A percentile compares a stretch with the other conserved stretches of the same genome.
phyloP scores from a whole-genome alignment of 2,797 vertebrate species.

The Gastrophryne carolinensis region DNA sequence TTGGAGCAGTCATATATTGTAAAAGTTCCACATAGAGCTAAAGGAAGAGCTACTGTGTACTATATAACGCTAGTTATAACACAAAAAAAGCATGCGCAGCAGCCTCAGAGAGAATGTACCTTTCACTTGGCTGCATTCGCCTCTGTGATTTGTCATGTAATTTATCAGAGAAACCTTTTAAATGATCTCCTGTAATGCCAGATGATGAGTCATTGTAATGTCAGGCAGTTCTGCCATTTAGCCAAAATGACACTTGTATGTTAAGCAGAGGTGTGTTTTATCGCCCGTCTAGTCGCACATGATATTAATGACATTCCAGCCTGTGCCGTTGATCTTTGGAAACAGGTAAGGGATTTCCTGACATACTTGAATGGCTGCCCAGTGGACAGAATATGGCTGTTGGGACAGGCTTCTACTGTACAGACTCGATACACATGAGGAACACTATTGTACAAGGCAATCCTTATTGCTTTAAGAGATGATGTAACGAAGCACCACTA shows the following conservation, averaged over 20 bases:
- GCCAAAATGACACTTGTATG: conserved; percentile 2
- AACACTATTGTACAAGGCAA: background rate
- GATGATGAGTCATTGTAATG: conserved; percentile 4
- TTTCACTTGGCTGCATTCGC: background rate
- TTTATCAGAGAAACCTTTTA: background rate
- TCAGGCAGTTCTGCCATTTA: background rate
- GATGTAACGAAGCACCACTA: too few species aligned
- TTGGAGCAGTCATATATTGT: too few species aligned
- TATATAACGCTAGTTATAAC: too few species aligned
- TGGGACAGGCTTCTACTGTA: background rate
- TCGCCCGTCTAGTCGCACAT: background rate
- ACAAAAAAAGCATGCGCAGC: background rate
- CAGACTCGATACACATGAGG: background rate
- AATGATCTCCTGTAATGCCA: conserved; percentile 9
- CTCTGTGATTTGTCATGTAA: conserved; percentile 2
- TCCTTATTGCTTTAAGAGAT: too few species aligned
- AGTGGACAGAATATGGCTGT: conserved; percentile 12
- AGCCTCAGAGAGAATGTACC: background rate
- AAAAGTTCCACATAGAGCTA: too few species aligned
- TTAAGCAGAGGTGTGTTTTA: conserved; percentile 5
- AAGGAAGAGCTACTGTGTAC: too few species aligned
- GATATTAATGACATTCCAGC: conserved; percentile 17
- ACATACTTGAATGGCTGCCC: conserved; percentile 27
- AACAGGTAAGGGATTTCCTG: conserved; percentile 30
- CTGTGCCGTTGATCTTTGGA: background rate